Conservation (phyloP, 2,888 invertebrate species). For the Thymelicus lineola region DNA sequence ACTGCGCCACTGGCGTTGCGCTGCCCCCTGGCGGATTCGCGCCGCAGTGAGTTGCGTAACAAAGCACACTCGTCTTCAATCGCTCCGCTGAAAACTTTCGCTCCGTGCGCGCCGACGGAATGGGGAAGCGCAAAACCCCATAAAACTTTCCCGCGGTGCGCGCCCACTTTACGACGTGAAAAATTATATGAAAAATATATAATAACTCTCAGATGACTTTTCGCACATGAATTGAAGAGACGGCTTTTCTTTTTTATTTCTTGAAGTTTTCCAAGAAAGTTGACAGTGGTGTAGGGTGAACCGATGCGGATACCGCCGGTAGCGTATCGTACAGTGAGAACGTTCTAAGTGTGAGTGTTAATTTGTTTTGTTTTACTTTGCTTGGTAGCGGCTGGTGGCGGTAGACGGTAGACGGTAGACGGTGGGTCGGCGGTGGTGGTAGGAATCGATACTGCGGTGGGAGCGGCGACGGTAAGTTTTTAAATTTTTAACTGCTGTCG, state of each 20-base stretch:
- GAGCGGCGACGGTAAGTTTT: slow-evolving; percentile 78
- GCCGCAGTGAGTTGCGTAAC: slow-evolving; percentile 83
- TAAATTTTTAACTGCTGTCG: slow-evolving; percentile 32
- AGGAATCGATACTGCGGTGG: slow-evolving; percentile 81
- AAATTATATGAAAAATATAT: slow-evolving; percentile 41
- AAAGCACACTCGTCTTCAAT: slow-evolving; percentile 78
- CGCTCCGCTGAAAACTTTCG: slow-evolving; percentile 78
- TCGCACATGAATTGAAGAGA: slow-evolving; percentile 47
- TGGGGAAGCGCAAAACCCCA: slow-evolving; percentile 70
- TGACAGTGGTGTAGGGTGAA: slow-evolving; percentile 67
- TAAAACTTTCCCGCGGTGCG: slow-evolving; percentile 79
- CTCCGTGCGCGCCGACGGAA: slow-evolving; percentile 69
- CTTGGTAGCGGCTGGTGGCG: slow-evolving; percentile 66
- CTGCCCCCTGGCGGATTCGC: slow-evolving; percentile 81
- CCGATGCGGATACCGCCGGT: slow-evolving; percentile 69
- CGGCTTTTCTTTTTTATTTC: slow-evolving; percentile 63
- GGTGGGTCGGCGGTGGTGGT: slow-evolving; percentile 72
- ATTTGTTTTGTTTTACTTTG: slow-evolving; percentile 78
- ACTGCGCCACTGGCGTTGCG: slow-evolving; percentile 82
- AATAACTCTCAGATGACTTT: slow-evolving; percentile 27
- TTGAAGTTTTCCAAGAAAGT: slow-evolving; percentile 64
- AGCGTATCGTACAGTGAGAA: slow-evolving; percentile 64
- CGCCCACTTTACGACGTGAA: slow-evolving; percentile 49
- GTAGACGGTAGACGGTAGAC: slow-evolving; percentile 54
- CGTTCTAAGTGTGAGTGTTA: slow-evolving; percentile 72